A percentile compares a stretch with the other conserved stretches of the same genome.
These are phyloP conservation scores for Cyanistes caeruleus DNA, from an alignment of 2,113 vertebrate species.

Conservation along the genomic window DNA sequence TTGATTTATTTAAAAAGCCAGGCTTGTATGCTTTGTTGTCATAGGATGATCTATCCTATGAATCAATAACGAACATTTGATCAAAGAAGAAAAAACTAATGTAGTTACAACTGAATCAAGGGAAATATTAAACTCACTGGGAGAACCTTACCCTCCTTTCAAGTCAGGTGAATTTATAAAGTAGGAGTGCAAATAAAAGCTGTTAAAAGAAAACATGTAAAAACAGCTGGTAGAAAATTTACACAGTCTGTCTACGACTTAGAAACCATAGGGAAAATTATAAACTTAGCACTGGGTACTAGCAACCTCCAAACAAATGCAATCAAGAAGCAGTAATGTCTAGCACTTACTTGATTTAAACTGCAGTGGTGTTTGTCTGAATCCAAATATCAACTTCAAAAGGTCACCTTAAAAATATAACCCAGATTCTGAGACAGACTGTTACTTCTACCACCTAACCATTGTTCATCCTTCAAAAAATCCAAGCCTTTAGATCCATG, in stretches of 20 bases:
- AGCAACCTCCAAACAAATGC: conserved; percentile 3
- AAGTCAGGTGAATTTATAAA: conserved; percentile 45
- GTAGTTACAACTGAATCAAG: neutral
- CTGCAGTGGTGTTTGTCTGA: neutral
- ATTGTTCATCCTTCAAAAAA: neutral
- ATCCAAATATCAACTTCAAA: neutral
- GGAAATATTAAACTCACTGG: neutral
- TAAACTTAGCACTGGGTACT: conserved; percentile 69
- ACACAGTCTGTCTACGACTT: neutral
- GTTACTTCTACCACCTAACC: neutral
- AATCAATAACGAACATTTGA: neutral
- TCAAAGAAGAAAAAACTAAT: neutral
- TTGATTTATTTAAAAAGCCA: neutral
- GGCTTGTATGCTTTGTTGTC: neutral
- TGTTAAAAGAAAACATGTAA: conserved; percentile 30
- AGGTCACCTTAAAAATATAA: neutral
- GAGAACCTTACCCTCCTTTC: neutral
- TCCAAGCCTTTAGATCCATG: accelerated
- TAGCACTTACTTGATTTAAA: neutral
- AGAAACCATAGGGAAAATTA: conserved; percentile 45
- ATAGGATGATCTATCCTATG: neutral
- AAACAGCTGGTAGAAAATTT: conserved; percentile 16
- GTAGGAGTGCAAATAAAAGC: conserved; percentile 14
- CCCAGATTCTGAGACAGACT: neutral
- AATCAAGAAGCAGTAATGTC: neutral